phyloP scores from a whole-genome alignment of 2,113 vertebrate genomes.

The Rhinopomastus cyanomelas region DNA sequence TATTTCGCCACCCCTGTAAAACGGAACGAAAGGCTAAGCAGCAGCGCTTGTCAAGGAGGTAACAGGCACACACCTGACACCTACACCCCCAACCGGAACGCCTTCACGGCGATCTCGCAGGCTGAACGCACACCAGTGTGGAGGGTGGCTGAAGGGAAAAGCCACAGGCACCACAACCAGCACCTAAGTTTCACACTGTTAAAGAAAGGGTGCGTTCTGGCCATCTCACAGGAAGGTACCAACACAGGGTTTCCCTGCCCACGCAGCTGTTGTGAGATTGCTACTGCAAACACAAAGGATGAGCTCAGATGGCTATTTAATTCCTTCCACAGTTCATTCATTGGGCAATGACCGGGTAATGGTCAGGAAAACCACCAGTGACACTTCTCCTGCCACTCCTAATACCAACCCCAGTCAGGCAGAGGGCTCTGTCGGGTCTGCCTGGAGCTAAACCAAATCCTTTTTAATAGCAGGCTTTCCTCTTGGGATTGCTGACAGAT shows the following conservation, averaged over 20 bases:
- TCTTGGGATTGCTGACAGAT: too few species aligned
- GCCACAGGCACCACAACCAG: neutral
- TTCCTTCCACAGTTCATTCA: conserved; percentile 2
- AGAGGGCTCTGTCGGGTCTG: too few species aligned
- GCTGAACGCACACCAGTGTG: neutral
- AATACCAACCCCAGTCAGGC: too few species aligned
- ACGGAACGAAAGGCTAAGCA: too few species aligned
- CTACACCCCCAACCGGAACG: neutral
- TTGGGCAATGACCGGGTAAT: neutral
- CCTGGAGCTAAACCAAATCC: too few species aligned
- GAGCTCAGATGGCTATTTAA: conserved; percentile 1
- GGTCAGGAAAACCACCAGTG: too few species aligned
- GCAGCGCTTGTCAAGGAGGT: too few species aligned
- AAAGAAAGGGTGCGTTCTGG: too few species aligned
- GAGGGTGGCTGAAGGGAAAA: neutral
- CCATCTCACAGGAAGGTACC: neutral
- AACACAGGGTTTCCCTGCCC: neutral
- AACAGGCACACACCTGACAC: too few species aligned
- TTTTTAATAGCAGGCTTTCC: too few species aligned
- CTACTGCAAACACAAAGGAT: neutral
- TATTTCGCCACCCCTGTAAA: too few species aligned
- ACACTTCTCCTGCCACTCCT: too few species aligned
- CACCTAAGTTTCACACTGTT: neutral
- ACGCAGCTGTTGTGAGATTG: neutral
- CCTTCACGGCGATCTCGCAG: neutral